Conservation (phyloP, 2,888 invertebrate species). For the Dicroscelio sp. region DNA sequence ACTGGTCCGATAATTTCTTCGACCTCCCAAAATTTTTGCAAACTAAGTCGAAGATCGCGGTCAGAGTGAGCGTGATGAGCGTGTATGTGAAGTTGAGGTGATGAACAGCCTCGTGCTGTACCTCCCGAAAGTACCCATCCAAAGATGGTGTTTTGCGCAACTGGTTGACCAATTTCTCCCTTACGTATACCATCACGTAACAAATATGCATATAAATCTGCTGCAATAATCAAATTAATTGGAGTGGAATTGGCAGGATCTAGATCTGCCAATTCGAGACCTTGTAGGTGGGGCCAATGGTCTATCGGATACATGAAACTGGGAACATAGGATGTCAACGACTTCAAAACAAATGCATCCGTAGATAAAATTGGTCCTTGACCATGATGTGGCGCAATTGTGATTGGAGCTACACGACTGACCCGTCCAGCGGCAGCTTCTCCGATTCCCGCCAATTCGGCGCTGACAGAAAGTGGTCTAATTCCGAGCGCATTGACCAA, state of each 20-base stretch:
- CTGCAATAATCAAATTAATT: background rate
- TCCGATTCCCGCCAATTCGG: background rate
- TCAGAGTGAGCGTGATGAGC: background rate
- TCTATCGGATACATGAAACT: background rate
- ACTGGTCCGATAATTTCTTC: background rate
- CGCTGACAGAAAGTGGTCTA: background rate
- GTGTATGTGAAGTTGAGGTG: background rate
- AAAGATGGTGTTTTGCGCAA: constrained; percentile 6
- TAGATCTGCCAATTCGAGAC: background rate
- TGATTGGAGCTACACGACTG: background rate
- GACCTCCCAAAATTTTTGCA: constrained; percentile 7
- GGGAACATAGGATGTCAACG: background rate
- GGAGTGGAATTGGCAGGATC: background rate
- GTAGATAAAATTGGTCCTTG: background rate
- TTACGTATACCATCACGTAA: background rate
- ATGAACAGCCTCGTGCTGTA: background rate
- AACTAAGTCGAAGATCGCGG: background rate
- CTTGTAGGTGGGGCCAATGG: background rate
- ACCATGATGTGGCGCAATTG: background rate
- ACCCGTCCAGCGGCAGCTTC: background rate
- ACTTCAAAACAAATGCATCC: background rate
- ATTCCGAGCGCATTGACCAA: background rate
- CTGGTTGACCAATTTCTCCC: background rate
- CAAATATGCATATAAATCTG: background rate
- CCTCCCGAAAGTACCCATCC: constrained; percentile 11